Evolutionary conservation across 2,888 invertebrate genomes (phyloP).

Genomic region (Polyommatus iphigenia): DNA sequence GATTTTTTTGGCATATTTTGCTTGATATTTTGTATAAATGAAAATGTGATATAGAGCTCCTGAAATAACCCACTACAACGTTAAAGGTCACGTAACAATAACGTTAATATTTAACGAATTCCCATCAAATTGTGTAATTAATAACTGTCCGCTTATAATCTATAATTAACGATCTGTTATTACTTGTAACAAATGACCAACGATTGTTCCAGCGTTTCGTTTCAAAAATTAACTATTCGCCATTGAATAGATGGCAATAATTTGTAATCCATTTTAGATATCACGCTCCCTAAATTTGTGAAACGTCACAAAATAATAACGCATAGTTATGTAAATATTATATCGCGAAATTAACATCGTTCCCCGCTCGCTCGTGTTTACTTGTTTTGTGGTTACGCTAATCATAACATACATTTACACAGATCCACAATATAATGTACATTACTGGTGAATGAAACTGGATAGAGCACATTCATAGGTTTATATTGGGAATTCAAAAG

Average conservation of each 20-base stretch:
- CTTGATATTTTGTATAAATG: not conserved
- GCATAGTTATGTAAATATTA: constrained; percentile 49
- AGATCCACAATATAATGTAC: not conserved
- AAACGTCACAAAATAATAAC: constrained; percentile 51
- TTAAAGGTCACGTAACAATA: constrained; percentile 8
- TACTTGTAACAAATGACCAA: constrained; percentile 40
- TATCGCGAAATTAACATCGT: constrained; percentile 51
- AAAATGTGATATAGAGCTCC: not conserved
- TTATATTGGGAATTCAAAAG: not conserved
- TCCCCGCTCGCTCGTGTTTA: constrained; percentile 44
- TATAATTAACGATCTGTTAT: constrained; percentile 41
- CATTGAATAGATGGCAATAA: constrained; percentile 45
- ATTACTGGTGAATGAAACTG: not conserved
- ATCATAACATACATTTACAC: constrained; percentile 38
- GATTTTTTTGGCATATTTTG: too few relatives aligned
- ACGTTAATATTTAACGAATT: constrained; percentile 30
- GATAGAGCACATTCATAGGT: not conserved
- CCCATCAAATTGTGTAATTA: constrained; percentile 34
- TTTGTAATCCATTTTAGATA: constrained; percentile 44
- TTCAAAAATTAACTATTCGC: constrained; percentile 43
- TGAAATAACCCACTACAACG: not conserved
- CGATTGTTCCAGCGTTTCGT: constrained; percentile 41
- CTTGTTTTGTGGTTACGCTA: constrained; percentile 46
- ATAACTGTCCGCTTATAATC: constrained; percentile 37
- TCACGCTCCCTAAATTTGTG: constrained; percentile 48